A percentile compares a stretch with the other conserved stretches of the same genome.
phyloP scores from a whole-genome alignment of 2,113 vertebrate genomes.

The Climacteris rufus region DNA sequence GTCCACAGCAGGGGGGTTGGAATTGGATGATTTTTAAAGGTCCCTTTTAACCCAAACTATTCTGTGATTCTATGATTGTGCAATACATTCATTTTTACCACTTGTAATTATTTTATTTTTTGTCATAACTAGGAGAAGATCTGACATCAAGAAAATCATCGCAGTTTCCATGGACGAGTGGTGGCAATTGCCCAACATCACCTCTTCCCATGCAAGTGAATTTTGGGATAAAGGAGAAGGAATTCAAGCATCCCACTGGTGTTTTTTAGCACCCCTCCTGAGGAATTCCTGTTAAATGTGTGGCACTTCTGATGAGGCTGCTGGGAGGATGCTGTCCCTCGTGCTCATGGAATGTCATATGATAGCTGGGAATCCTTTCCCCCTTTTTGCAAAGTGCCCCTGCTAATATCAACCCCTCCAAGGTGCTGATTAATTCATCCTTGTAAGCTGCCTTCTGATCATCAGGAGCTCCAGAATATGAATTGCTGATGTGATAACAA shows the following conservation, averaged over 20 bases:
- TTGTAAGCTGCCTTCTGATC: background rate
- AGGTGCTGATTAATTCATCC: slow-evolving; percentile 3
- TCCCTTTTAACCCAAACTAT: background rate
- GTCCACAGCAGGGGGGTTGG: background rate
- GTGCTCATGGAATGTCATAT: rapidly evolving
- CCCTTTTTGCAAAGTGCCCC: background rate
- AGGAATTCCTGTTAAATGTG: background rate
- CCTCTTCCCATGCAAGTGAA: background rate
- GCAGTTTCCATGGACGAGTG: background rate
- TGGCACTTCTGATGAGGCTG: background rate
- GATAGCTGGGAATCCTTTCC: background rate
- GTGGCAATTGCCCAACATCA: background rate
- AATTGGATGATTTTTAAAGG: background rate
- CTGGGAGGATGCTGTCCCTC: background rate
- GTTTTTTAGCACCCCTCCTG: background rate
- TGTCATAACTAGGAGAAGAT: background rate
- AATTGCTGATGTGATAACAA: background rate
- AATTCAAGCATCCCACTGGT: background rate
- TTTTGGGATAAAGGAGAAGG: background rate
- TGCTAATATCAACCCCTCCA: background rate
- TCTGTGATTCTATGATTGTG: background rate
- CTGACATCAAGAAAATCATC: background rate
- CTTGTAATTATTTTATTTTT: background rate
- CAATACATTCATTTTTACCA: background rate
- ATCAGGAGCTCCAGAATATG: background rate